phyloP scores from a whole-genome alignment of 2,113 vertebrate species.

The Epinephelus fuscoguttatus region DNA sequence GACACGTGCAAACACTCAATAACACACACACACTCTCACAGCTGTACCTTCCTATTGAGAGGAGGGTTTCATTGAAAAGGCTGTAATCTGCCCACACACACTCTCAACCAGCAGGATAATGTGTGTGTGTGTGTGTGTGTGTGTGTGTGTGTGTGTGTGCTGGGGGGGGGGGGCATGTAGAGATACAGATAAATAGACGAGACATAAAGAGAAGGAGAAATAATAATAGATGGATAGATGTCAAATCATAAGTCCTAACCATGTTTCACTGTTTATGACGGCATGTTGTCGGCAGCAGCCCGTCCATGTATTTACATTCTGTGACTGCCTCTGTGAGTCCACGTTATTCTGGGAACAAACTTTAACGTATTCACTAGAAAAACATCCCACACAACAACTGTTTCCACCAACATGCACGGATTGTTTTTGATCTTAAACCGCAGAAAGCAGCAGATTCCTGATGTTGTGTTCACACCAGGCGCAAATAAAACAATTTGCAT shows the following conservation, averaged over 20 bases:
- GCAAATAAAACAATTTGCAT: too few relatives aligned
- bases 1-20: conserved; percentile 30
- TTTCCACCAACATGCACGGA: not conserved
- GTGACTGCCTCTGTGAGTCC: not conserved
- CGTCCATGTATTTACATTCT: not conserved
- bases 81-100: conserved; percentile 56
- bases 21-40: conserved; percentile 26
- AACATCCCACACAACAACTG: not conserved
- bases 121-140: not conserved
- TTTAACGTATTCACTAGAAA: not conserved
- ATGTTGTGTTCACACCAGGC: too few relatives aligned
- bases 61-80: conserved; percentile 47
- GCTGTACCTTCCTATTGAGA: conserved; percentile 59
- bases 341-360: not conserved
- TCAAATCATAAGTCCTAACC: not conserved
- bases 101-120: conserved; percentile 39
- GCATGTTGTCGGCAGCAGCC: too few relatives aligned
- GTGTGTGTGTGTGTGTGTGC: too few relatives aligned
- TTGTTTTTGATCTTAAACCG: too few relatives aligned
- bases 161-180: not conserved
- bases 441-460: not conserved
- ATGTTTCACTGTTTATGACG: not conserved
- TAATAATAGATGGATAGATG: not conserved
- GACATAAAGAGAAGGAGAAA: not conserved
- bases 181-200: not conserved